A percentile compares a stretch with the other conserved stretches of the same genome.
Conservation (phyloP, 2,113 vertebrate genomes). For the Coreoperca whiteheadi region DNA sequence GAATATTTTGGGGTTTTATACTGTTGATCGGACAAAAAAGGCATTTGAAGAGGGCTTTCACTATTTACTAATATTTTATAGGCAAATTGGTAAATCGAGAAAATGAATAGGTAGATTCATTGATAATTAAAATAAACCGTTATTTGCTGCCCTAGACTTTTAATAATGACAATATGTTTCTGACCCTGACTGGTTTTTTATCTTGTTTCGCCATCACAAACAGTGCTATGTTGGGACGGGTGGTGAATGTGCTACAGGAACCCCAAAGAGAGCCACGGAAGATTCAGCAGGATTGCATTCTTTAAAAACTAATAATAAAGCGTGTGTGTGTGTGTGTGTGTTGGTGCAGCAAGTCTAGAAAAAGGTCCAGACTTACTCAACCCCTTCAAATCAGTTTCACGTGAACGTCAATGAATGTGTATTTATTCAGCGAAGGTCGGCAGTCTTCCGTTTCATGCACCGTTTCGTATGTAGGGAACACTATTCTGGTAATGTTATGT, state of each 20-base stretch:
- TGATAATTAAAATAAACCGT: background rate
- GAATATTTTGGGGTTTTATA: background rate
- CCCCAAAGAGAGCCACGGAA: background rate
- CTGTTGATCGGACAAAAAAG: background rate
- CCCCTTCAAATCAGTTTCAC: background rate
- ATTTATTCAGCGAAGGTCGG: background rate
- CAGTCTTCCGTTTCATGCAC: background rate
- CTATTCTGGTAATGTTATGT: background rate
- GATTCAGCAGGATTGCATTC: background rate
- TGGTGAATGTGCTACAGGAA: background rate
- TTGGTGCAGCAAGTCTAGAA: background rate
- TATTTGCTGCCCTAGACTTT: background rate
- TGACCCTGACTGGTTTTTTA: background rate
- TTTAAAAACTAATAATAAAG: background rate
- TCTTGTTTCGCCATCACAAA: background rate
- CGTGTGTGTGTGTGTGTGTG: background rate
- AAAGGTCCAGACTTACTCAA: background rate
- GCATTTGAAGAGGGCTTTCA: background rate
- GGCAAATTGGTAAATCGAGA: background rate
- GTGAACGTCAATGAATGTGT: background rate
- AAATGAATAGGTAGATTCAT: background rate
- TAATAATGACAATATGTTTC: background rate
- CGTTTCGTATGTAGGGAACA: background rate
- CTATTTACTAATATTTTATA: background rate
- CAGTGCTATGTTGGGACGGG: background rate